Evolutionary conservation across 2,113 vertebrate species (phyloP), one percentile per base, ranked within the genome.

Genomic region (Odocoileus virginianus): DNA sequence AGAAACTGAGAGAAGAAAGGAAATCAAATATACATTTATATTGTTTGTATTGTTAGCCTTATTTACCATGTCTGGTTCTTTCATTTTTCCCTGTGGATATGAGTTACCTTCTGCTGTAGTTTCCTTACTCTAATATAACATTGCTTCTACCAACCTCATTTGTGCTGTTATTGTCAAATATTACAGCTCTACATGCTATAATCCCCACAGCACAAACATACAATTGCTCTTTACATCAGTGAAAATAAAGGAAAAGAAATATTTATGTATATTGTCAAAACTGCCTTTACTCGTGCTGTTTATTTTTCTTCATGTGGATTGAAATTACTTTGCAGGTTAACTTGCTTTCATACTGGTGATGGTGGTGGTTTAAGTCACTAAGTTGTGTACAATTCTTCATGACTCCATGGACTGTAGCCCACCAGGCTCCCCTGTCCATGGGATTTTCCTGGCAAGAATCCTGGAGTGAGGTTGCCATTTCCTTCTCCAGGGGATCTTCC

Each of bases 131-230:
- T 92, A 60, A 88, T 54, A 79, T 43, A 97, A 36, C 58, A 81
- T 85, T 93, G 81, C 13, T 93, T 93, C 71, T 23, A 57, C 58
- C 52, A 45, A 89, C 76, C n/a, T 60, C 71, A 74, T 95, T 95
- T 90, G 23, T 90, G 33, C 16, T 85, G 33, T 87, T 94, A 95
- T 52, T 67, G 23, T 36, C 64, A 94, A 91, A 60, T 81, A 76
- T 67, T 91, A 19, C 55, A 87, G 90, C 95, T 96, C n/a, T 58
- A 36, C 87, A 64, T 95, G 43, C 88, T 60, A 86, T 82, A 87
- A 76, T 40, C 8, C 36, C 36, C 79, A 45, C 6, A 87, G 58
- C 28, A 81, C 47, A 94, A 83, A 83, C 30, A 83, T 36, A 25
- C 33, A 55, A 83, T 25, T 83, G 33, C 12, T 93, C 67, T 97